A percentile compares a stretch with the other conserved stretches of the same genome.
Conservation (phyloP, 2,888 invertebrate genomes). For the Pristionchus entomophagus region DNA sequence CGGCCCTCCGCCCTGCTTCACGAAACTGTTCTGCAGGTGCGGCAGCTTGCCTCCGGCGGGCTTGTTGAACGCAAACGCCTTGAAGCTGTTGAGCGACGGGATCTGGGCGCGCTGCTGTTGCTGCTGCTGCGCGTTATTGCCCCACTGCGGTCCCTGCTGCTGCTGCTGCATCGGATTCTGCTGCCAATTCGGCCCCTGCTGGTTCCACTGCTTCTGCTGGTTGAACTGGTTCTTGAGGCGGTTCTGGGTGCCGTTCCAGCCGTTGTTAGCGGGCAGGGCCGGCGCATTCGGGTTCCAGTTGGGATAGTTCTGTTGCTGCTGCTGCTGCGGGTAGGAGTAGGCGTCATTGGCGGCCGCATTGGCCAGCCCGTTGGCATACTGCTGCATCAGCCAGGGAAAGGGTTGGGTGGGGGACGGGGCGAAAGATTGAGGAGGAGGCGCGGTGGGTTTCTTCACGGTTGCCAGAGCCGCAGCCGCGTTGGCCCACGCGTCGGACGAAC, state of each 20-base stretch:
- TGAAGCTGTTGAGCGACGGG: neutral
- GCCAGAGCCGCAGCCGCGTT: conserved; percentile 12
- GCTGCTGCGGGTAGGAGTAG: conserved; percentile 25
- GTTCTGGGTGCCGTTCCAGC: conserved; percentile 42
- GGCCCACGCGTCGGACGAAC: conserved; percentile 44
- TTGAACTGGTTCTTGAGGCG: conserved; percentile 34
- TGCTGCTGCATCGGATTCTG: neutral
- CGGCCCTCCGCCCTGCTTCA: conserved; percentile 42
- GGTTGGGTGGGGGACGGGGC: neutral
- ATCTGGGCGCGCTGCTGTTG: neutral
- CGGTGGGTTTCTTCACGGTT: neutral
- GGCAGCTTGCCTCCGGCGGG: conserved; percentile 28
- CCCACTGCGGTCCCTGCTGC: neutral
- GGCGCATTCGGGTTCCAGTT: conserved; percentile 38
- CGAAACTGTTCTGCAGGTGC: conserved; percentile 44
- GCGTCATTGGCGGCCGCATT: neutral
- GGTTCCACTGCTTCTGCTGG: conserved; percentile 1
- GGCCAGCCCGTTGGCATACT: conserved; percentile 24
- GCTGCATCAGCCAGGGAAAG: conserved; percentile 45
- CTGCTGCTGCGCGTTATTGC: neutral
- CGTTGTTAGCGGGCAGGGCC: neutral
- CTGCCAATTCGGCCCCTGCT: neutral
- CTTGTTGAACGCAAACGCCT: neutral
- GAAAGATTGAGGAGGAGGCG: neutral
- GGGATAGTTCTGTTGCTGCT: neutral